A percentile compares a stretch with the other conserved stretches of the same genome.
phyloP scores from a whole-genome alignment of 2,797 vertebrate genomes.

The Hylomyscus alleni region DNA sequence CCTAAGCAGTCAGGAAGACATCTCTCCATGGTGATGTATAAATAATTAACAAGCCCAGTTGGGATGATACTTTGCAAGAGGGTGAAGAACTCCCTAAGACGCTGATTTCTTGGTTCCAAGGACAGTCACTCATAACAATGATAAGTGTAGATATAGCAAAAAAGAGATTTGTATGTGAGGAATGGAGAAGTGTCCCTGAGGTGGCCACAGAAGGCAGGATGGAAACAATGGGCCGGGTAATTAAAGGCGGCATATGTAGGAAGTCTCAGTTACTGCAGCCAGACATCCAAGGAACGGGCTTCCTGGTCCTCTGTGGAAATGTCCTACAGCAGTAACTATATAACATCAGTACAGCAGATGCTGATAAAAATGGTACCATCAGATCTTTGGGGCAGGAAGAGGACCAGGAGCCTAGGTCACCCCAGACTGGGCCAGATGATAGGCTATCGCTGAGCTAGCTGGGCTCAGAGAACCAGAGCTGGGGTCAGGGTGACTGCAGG shows the following conservation, averaged over 20 bases:
- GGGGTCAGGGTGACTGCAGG: background rate
- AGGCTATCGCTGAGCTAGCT: background rate
- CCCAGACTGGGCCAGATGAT: background rate
- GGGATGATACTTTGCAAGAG: background rate
- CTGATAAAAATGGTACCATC: background rate
- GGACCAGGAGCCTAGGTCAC: background rate
- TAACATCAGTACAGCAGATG: fast-evolving
- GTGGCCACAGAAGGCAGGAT: background rate
- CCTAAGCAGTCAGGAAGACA: background rate
- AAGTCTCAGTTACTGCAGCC: background rate
- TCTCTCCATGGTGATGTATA: background rate
- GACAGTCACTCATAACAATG: background rate
- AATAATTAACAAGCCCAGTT: background rate
- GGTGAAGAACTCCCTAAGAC: background rate
- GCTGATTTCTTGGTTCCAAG: background rate
- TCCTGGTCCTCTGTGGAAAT: background rate
- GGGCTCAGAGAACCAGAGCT: background rate
- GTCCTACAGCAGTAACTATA: background rate
- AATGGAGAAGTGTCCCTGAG: background rate
- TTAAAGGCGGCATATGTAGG: background rate
- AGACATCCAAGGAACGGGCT: background rate
- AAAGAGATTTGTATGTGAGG: background rate
- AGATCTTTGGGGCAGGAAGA: background rate
- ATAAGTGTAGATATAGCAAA: background rate
- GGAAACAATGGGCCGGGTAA: background rate